These are phyloP conservation scores for Camptogramma bilineatum DNA, from an alignment of 2,888 invertebrate genomes.

Conservation along the genomic window DNA sequence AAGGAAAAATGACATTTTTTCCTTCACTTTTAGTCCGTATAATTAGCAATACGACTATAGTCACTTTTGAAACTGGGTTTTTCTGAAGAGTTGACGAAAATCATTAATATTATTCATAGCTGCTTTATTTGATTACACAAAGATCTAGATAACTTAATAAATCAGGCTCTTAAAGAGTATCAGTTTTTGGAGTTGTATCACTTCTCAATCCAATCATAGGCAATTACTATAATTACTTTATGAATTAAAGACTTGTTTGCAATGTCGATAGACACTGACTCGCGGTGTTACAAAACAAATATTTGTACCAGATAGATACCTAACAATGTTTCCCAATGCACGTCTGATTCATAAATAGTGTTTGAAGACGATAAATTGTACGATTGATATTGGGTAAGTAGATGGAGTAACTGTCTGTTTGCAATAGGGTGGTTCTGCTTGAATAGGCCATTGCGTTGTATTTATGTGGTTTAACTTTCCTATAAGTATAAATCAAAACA, in stretches of 20 bases:
- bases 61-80: no score
- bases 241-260: constrained; percentile 9
- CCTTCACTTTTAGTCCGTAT: no score
- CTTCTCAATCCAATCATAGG: no score
- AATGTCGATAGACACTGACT: constrained; percentile 13
- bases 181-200: no score
- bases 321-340: constrained; percentile 34
- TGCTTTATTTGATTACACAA: no score
- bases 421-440: constrained; percentile 21
- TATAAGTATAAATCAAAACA: no score
- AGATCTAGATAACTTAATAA: no score
- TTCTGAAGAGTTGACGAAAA: no score
- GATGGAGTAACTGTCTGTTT: constrained; percentile 14
- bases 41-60: no score
- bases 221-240: not conserved
- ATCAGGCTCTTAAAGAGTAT: no score
- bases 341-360: constrained; percentile 29
- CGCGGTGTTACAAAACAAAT: constrained; percentile 26
- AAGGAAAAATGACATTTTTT: no score
- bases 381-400: constrained; percentile 27
- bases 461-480: not conserved
- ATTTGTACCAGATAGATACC: constrained; percentile 41
- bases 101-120: no score
- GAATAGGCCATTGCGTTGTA: not conserved
- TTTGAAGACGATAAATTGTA: constrained; percentile 35